phyloP scores from a whole-genome alignment of 1,140 invertebrate genomes.

The Bombus ignitus region DNA sequence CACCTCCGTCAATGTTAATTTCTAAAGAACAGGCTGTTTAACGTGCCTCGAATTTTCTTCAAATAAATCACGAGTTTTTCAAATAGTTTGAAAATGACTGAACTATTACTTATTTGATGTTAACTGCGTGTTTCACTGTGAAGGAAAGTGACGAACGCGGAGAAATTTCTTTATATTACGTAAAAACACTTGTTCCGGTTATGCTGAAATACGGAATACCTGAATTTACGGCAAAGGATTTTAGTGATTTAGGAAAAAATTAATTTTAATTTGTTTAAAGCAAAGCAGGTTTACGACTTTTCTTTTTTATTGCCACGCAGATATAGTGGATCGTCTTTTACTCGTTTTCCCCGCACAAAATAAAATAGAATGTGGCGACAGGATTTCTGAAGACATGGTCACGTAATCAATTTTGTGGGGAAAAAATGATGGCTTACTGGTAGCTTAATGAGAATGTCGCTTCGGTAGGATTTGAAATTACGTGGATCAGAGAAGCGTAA shows the following conservation, averaged over 20 bases:
- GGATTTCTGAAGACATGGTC: slow-evolving; percentile 21
- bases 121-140: not conserved
- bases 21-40: not conserved
- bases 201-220: slow-evolving; percentile 3
- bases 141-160: not conserved
- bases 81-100: not conserved
- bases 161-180: slow-evolving; percentile 17
- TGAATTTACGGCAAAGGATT: not conserved
- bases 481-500: slow-evolving; percentile 45
- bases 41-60: not conserved
- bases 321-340: not conserved
- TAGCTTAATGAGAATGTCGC: slow-evolving; percentile 50
- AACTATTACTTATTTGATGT: not conserved
- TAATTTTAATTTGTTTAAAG: slow-evolving; percentile 41
- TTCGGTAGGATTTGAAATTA: slow-evolving; percentile 49
- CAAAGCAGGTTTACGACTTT: not conserved
- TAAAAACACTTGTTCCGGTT: slow-evolving; percentile 4
- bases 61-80: too few species aligned
- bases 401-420: slow-evolving; percentile 33
- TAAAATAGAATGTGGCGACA: not conserved
- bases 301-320: slow-evolving; percentile 4
- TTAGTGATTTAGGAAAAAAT: not conserved
- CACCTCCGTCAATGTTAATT: not conserved
- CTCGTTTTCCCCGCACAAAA: not conserved
- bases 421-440: slow-evolving; percentile 17